Conservation (phyloP, 37 sponge, comb jelly and placozoan genomes). For the Spongia lamella region DNA sequence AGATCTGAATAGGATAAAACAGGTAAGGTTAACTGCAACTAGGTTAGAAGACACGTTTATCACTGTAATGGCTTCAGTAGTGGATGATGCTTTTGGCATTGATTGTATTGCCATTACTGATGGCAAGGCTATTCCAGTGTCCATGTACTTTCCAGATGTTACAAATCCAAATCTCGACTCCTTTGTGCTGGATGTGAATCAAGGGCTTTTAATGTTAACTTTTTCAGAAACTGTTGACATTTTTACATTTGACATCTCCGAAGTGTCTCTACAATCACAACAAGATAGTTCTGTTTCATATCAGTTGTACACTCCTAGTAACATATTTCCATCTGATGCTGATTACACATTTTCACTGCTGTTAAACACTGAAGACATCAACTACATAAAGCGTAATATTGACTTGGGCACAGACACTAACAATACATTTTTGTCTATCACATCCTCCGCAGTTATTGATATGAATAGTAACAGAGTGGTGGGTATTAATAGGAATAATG, state of each 20-base stretch:
- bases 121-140: conserved; percentile 70
- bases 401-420: conserved; percentile 47
- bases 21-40: conserved; percentile 64
- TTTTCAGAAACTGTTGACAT: conserved; percentile 84
- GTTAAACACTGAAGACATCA: conserved; percentile 55
- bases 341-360: conserved; percentile 53
- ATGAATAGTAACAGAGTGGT: conserved; percentile 66
- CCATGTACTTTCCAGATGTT: conserved; percentile 47
- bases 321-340: conserved; percentile 72
- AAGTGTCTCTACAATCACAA: conserved; percentile 40
- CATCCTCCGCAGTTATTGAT: conserved; percentile 48
- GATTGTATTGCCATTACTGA: conserved; percentile 87
- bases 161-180: conserved; percentile 37
- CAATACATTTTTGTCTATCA: conserved; percentile 68
- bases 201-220: conserved; percentile 60
- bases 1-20: conserved; percentile 83
- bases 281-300: conserved; percentile 22
- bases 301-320: conserved; percentile 35
- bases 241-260: conserved; percentile 26
- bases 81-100: conserved; percentile 70
- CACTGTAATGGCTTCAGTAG: conserved; percentile 63
- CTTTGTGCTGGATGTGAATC: conserved; percentile 70
- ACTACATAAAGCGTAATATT: conserved; percentile 62
- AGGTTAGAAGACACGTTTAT: conserved; percentile 52
- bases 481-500: conserved; percentile 20